These are phyloP conservation scores for Charanyca ferruginea DNA, from an alignment of 2,888 invertebrate genomes.

Conservation along the genomic window DNA sequence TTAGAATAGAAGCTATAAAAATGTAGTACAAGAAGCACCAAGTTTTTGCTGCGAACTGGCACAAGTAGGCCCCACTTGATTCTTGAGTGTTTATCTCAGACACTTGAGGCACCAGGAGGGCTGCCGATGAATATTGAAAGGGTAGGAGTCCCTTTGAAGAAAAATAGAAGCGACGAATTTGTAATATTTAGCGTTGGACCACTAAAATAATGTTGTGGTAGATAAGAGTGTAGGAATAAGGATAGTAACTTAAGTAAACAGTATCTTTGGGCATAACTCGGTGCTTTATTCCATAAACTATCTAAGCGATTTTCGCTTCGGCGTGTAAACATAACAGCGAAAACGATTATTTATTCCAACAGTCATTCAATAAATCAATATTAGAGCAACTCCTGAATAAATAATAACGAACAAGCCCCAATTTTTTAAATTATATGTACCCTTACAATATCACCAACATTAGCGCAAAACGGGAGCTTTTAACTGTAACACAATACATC, in stretches of 20 bases:
- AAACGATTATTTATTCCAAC: conserved; percentile 32
- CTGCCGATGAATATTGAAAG: conserved; percentile 54
- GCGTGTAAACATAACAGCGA: conserved; percentile 12
- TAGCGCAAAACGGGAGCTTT: conserved; percentile 52
- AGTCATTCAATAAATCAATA: conserved; percentile 55
- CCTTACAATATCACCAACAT: conserved; percentile 38
- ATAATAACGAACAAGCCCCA: conserved; percentile 43
- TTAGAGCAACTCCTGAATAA: conserved; percentile 47
- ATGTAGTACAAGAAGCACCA: conserved; percentile 48
- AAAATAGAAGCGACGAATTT: conserved; percentile 48
- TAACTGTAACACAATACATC: conserved; percentile 63
- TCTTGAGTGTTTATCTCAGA: conserved; percentile 55
- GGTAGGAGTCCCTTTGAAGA: conserved; percentile 56
- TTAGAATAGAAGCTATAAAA: conserved; percentile 57
- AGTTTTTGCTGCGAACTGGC: conserved; percentile 53
- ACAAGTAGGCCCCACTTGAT: conserved; percentile 66
- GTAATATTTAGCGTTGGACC: conserved; percentile 38
- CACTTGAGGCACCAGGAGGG: conserved; percentile 62
- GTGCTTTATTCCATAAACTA: conserved; percentile 8
- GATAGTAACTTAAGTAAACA: not conserved
- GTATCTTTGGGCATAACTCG: conserved; percentile 3
- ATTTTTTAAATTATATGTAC: conserved; percentile 43
- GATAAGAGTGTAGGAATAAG: conserved; percentile 6
- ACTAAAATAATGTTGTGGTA: conserved; percentile 41
- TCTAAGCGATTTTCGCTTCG: not conserved